A percentile compares a stretch with the other conserved stretches of the same genome.
Conservation (phyloP, 1,140 invertebrate genomes). For the Macrotrachela quadricornifera region DNA sequence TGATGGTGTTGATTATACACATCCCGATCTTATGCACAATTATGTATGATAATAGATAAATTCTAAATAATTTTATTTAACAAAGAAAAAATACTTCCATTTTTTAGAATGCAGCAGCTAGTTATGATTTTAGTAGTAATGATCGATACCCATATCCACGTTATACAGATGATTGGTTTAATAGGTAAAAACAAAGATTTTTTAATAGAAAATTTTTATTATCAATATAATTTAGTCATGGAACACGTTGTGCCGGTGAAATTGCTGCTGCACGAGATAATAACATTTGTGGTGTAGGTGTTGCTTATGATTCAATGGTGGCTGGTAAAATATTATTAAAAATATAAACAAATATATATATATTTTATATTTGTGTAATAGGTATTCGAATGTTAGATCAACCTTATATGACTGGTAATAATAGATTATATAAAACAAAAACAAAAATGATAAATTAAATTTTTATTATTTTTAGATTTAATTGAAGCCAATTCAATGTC, state of each 20-base stretch:
- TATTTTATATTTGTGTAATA: slow-evolving; percentile 20
- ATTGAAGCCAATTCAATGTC: slow-evolving; percentile 98
- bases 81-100: neutral
- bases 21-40: slow-evolving; percentile 83
- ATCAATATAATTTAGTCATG: slow-evolving; percentile 43
- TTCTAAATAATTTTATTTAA: neutral
- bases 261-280: slow-evolving; percentile 85
- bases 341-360: too few species aligned
- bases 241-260: slow-evolving; percentile 83
- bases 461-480: slow-evolving; percentile 39
- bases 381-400: slow-evolving; percentile 96
- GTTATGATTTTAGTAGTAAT: slow-evolving; percentile 94
- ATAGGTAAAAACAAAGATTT: slow-evolving; percentile 50
- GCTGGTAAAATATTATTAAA: slow-evolving; percentile 53
- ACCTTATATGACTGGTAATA: slow-evolving; percentile 70
- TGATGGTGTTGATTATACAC: slow-evolving; percentile 98
- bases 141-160: slow-evolving; percentile 87
- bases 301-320: slow-evolving; percentile 93
- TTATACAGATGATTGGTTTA: slow-evolving; percentile 94
- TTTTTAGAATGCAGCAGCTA: slow-evolving; percentile 72
- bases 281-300: slow-evolving; percentile 85
- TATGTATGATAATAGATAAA: slow-evolving; percentile 50
- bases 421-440: too few species aligned
- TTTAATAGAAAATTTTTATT: too few species aligned
- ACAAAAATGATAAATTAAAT: too few species aligned